Evolutionary conservation across 2,888 invertebrate genomes (phyloP).

Genomic region (Kryphioiulus occultus): DNA sequence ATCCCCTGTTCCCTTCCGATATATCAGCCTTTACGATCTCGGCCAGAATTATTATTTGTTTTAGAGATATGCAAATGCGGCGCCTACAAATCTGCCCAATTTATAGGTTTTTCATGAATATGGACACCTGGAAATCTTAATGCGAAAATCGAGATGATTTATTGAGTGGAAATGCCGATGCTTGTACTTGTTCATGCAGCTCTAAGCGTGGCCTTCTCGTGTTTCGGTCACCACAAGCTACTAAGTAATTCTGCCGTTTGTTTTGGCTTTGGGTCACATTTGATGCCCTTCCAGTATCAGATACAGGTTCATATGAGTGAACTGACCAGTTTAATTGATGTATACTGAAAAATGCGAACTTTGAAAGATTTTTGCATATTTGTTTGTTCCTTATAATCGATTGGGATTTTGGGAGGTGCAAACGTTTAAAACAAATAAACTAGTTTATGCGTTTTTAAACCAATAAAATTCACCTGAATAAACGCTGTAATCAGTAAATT

Average conservation of each 20-base stretch:
- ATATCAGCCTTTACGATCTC: constrained; percentile 15
- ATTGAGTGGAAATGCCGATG: background rate
- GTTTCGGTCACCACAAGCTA: background rate
- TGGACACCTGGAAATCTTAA: background rate
- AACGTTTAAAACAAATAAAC: too few relatives aligned
- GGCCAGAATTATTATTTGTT: constrained; percentile 24
- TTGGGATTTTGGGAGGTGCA: too few relatives aligned
- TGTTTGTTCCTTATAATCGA: too few relatives aligned
- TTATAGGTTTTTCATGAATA: constrained; percentile 36
- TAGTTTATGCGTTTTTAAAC: too few relatives aligned
- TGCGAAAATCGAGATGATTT: background rate
- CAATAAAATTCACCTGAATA: too few relatives aligned
- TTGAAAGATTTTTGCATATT: too few relatives aligned
- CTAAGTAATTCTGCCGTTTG: background rate
- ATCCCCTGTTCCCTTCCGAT: background rate
- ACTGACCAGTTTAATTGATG: too few relatives aligned
- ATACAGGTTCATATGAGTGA: too few relatives aligned
- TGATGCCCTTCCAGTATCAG: too few relatives aligned
- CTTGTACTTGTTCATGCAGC: background rate
- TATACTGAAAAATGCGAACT: too few relatives aligned
- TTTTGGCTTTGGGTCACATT: too few relatives aligned
- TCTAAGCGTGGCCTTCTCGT: background rate
- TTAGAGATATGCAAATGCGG: constrained; percentile 30
- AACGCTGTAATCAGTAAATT: too few relatives aligned
- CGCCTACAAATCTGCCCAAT: constrained; percentile 36